Evolutionary conservation across 2,888 invertebrate species (phyloP), one percentile per base, ranked within the genome.

Genomic region (Drosophila neonasuta): DNA sequence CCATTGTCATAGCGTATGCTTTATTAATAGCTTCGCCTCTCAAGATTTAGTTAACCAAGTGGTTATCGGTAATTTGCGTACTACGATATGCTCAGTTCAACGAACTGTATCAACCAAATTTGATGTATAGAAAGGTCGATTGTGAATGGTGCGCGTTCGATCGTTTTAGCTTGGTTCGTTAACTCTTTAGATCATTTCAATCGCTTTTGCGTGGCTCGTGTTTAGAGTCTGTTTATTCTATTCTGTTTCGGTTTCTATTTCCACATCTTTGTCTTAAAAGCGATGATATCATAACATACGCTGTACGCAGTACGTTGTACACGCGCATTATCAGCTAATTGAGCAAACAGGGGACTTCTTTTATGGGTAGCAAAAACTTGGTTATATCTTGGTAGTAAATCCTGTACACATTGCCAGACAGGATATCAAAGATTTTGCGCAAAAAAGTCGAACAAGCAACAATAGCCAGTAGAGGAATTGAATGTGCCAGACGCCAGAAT

Each of bases 51-150:
- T 69, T 65, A 66, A 54, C 77, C 48, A 64, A 82, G 77, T 65
- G 66, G 49, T 51, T 85, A 85, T 85, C 83, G 86, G 87, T 87
- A 87, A 76, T 85, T 82, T 83, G 87, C 86, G 86, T 86, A 82
- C 72, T 77, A 74, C 68, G 54, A 34, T 39, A 55, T 41, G 29
- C 13, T 54, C 34, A 63, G 84, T 84, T 84, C 87, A 84, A 79
- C 60, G 87, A 87, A 87, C 84, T 39, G 36, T 36, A 24, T 13
- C 24, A 54, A 24, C 17, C 60, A 50, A 68, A 56, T 51, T 51
- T 45, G 64, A 52, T 68, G 58, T 49, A 54, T 51, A 13, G 59
- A 84, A 86, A 84, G 84, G 84, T 83, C 87, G 80, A 45, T 63
- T 51, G 57, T 64, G 72, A 54, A 63, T 76, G 61, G 50, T 57